These are phyloP conservation scores for Scaptomyza graminum DNA, from an alignment of 1,140 invertebrate species.

Conservation along the genomic window DNA sequence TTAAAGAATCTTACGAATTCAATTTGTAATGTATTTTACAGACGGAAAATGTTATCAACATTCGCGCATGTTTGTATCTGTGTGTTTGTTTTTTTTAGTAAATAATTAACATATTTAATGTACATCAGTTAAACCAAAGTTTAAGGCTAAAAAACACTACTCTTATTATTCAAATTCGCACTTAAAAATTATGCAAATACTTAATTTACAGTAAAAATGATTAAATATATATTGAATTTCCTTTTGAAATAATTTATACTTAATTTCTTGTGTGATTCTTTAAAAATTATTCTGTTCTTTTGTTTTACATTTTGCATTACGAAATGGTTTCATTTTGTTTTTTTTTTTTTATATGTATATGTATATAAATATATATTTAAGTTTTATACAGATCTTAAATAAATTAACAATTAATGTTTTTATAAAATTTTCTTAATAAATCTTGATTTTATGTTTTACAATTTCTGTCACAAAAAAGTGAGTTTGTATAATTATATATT, in stretches of 20 bases:
- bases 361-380: constrained; percentile 40
- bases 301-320: constrained; percentile 42
- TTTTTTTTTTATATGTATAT: constrained; percentile 13
- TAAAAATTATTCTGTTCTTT: constrained; percentile 43
- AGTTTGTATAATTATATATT: constrained; percentile 39
- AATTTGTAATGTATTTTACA: constrained; percentile 75
- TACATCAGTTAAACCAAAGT: constrained; percentile 77
- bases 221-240: constrained; percentile 44
- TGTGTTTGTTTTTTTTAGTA: constrained; percentile 60
- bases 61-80: constrained; percentile 25
- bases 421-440: constrained; percentile 63
- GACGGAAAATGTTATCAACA: constrained; percentile 62
- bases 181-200: constrained; percentile 66
- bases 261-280: constrained; percentile 58
- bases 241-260: constrained; percentile 68
- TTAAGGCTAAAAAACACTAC: constrained; percentile 66
- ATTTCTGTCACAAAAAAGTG: constrained; percentile 30
- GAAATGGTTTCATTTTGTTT: constrained; percentile 32
- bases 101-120: constrained; percentile 80
- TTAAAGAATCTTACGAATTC: constrained; percentile 76
- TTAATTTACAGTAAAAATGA: constrained; percentile 56
- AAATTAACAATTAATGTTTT: constrained; percentile 63
- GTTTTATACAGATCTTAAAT: constrained; percentile 64
- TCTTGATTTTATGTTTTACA: constrained; percentile 51
- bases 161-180: constrained; percentile 69